A percentile compares a stretch with the other conserved stretches of the same genome.
phyloP scores from a whole-genome alignment of 1,140 invertebrate species.

The Drepana arcuata region DNA sequence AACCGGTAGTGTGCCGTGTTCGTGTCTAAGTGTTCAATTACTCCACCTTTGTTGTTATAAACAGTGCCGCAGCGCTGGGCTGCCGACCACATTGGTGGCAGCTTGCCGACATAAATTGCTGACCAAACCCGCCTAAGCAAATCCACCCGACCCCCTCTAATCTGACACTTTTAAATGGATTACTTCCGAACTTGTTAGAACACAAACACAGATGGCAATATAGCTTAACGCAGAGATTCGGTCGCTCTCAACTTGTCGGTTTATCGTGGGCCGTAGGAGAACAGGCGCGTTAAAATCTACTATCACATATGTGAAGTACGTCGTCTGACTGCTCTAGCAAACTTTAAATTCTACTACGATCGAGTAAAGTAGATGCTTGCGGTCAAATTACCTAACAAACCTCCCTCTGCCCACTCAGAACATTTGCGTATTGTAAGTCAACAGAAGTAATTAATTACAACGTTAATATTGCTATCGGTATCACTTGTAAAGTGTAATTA shows the following conservation, averaged over 20 bases:
- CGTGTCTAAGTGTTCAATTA: conserved; percentile 40
- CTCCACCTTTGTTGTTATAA: conserved; percentile 38
- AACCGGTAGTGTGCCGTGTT: conserved; percentile 10
- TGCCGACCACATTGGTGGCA: conserved; percentile 26
- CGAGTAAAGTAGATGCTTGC: too few species aligned
- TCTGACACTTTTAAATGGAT: conserved; percentile 43
- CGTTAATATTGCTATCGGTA: too few species aligned
- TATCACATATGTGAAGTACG: conserved; percentile 9
- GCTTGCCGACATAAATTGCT: conserved; percentile 30
- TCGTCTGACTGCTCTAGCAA: background rate
- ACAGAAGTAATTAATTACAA: too few species aligned
- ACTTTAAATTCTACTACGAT: conserved; percentile 12
- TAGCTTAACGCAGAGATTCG: conserved; percentile 14
- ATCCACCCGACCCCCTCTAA: conserved; percentile 28
- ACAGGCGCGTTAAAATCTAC: conserved; percentile 10
- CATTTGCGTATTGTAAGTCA: too few species aligned
- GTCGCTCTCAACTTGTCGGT: conserved; percentile 12
- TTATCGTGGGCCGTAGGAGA: conserved; percentile 6
- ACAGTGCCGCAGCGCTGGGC: conserved; percentile 21
- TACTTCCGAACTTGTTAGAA: conserved; percentile 22
- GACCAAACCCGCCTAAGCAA: conserved; percentile 30
- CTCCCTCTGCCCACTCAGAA: too few species aligned
- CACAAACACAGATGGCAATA: conserved; percentile 23
- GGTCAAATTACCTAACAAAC: too few species aligned
- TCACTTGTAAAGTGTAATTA: too few species aligned